Conservation (phyloP, 2,888 invertebrate species). For the Rosalia funebris region DNA sequence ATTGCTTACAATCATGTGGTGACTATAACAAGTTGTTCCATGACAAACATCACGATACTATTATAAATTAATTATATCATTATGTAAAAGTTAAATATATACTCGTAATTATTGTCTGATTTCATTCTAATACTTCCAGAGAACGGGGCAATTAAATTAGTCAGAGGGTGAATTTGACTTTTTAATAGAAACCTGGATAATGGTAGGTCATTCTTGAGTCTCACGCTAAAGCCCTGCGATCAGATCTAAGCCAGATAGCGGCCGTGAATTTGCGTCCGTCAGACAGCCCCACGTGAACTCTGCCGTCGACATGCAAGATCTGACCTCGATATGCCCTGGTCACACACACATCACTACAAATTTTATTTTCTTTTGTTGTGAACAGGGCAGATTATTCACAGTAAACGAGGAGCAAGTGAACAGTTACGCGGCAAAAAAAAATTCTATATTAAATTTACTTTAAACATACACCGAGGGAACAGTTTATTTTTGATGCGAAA, state of each 20-base stretch:
- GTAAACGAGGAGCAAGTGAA: no score
- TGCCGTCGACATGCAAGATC: conserved; percentile 46
- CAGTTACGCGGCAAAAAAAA: no score
- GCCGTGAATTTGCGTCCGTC: conserved; percentile 51
- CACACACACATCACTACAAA: conserved; percentile 31
- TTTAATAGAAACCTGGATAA: conserved; percentile 47
- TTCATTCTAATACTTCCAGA: background rate
- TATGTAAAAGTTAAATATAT: no score
- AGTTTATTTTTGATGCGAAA: no score
- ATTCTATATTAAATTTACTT: no score
- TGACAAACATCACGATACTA: no score
- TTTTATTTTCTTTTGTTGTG: conserved; percentile 12
- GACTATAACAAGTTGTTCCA: no score
- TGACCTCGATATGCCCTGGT: conserved; percentile 50
- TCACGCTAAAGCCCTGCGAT: conserved; percentile 26
- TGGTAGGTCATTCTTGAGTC: conserved; percentile 35
- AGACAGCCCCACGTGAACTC: conserved; percentile 47
- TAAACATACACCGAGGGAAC: no score
- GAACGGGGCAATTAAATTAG: conserved; percentile 18
- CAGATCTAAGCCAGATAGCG: conserved; percentile 50
- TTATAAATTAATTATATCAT: no score
- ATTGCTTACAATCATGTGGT: no score
- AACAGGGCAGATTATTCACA: no score
- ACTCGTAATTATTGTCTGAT: conserved; percentile 4
- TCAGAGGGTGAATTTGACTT: conserved; percentile 35